phyloP scores from a whole-genome alignment of 2,888 invertebrate genomes.

The Lithodes maja region DNA sequence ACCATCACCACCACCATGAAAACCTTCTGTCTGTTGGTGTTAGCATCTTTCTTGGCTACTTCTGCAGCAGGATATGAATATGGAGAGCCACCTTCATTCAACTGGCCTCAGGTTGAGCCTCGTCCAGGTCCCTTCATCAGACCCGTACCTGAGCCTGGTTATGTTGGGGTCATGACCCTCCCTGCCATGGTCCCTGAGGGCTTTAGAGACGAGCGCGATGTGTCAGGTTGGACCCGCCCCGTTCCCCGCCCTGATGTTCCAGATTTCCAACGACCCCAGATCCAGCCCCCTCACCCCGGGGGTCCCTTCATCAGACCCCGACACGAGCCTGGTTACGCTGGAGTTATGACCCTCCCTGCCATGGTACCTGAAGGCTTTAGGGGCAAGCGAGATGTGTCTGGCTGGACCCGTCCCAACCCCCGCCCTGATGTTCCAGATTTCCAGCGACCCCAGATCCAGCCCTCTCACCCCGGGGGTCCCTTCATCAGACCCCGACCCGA shows the following conservation, averaged over 20 bases:
- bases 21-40: background rate
- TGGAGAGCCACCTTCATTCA: background rate
- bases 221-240: background rate
- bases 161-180: background rate
- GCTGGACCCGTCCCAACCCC: background rate
- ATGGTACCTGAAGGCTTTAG: background rate
- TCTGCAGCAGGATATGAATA: background rate
- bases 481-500: background rate
- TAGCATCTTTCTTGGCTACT: background rate
- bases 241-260: background rate
- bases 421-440: background rate
- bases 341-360: background rate
- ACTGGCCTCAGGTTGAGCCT: background rate
- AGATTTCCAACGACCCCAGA: background rate
- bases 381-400: background rate
- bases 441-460: background rate
- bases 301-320: background rate
- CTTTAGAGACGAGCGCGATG: background rate
- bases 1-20: background rate
- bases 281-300: background rate
- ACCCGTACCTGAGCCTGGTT: constrained; percentile 2
- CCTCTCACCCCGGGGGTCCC: background rate
- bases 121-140: constrained; percentile 2
- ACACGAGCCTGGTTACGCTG: constrained; percentile 2
- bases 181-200: background rate